phyloP scores from a whole-genome alignment of 2,888 invertebrate genomes.

The Dorcus hopei region DNA sequence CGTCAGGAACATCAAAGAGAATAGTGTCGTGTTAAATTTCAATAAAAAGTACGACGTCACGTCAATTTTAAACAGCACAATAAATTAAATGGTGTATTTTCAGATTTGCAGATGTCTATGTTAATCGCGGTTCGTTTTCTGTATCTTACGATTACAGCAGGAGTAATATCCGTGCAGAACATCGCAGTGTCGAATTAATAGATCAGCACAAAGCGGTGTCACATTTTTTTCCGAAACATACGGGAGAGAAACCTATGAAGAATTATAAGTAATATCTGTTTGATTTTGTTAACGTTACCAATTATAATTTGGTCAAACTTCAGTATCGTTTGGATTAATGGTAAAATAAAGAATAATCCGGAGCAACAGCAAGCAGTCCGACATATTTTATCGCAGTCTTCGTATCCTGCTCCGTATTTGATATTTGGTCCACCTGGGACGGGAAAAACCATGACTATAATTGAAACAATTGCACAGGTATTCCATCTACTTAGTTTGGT shows the following conservation, averaged over 20 bases:
- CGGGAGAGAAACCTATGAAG: background rate
- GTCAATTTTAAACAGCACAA: background rate
- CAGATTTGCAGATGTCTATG: conserved; percentile 23
- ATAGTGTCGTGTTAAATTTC: conserved; percentile 33
- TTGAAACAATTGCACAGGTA: conserved; percentile 67
- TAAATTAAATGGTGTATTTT: background rate
- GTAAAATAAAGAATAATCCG: conserved; percentile 46
- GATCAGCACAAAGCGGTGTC: conserved; percentile 26
- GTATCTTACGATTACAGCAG: conserved; percentile 38
- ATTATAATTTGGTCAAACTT: background rate
- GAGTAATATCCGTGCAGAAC: conserved; percentile 5
- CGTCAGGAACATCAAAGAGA: conserved; percentile 31
- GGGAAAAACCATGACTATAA: conserved; percentile 69
- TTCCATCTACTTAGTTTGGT: background rate
- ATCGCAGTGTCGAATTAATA: conserved; percentile 25
- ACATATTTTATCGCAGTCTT: conserved; percentile 51
- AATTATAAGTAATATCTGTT: conserved; percentile 5
- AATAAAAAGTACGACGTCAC: conserved; percentile 24
- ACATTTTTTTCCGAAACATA: conserved; percentile 32
- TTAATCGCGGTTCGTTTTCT: conserved; percentile 28
- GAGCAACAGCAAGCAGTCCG: conserved; percentile 53
- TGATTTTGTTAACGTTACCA: background rate
- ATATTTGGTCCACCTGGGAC: conserved; percentile 63
- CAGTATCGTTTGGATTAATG: conserved; percentile 24
- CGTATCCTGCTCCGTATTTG: conserved; percentile 55